Evolutionary conservation across 2,113 vertebrate genomes (phyloP), one percentile per base, ranked within the genome.

Genomic region (Brienomyrus longianalis): DNA sequence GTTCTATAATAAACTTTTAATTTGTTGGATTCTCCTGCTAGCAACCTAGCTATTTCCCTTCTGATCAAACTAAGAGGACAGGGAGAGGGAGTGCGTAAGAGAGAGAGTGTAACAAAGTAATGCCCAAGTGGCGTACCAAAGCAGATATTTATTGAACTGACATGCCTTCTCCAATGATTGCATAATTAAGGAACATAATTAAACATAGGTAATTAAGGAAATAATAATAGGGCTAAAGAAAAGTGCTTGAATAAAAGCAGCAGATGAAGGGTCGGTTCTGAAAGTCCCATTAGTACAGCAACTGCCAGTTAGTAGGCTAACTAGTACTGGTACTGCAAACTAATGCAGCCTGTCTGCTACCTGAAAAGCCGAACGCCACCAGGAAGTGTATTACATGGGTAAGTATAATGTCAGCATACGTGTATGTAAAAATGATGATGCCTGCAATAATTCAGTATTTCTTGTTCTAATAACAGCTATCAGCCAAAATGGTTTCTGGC

Each of bases 1-100:
- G 51, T 87, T 54, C 15, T 39, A 87, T 87, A 54, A 87, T 87
- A 51, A 87, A 87, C 85, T 87, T 87, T 87, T 56, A 51, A 87
- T 87, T 87, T 56, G 85, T 56, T 52, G 83, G 85, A 54, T 35
- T 54, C 51, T 87, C 51, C 85, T 8, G 50, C 51, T 54, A 87
- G 85, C n/a, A n/a, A 8, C 17, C 85, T 9, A 35, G 51, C 85
- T 52, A 54, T 54, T 54, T 87, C 85, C 6, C 85, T 19, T 39
- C 85, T 35, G 85, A 31, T 70, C 62, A 70, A 15, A 70, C 10
- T 70, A 70, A 70, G 62, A 70, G 62, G n/a, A 70, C 8, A 10
- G 59, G 9, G 83, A 84, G 83, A 23, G 19, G 6, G 39, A 47
- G 83, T 19, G 80, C 10, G 35, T 45, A 4, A 35, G 84, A 84